Percentiles rank a stretch among this genome's conserved stretches.
phyloP scores from a whole-genome alignment of 2,888 invertebrate genomes.

The Clepsis dumicolana region DNA sequence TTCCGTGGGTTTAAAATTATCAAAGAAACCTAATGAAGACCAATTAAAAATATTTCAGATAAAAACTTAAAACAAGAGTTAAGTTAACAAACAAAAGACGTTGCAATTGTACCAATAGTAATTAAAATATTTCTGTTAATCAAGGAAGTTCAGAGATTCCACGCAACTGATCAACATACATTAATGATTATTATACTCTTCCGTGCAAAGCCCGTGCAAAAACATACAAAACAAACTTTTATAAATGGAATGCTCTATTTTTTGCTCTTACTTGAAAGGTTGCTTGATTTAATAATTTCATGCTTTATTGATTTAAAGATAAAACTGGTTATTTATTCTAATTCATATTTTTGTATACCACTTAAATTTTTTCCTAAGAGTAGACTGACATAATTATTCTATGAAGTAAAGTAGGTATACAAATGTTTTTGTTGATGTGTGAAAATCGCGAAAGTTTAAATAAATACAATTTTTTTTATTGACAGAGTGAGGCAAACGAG shows the following conservation, averaged over 20 bases:
- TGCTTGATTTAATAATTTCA: neutral
- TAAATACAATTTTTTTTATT: too few relatives aligned
- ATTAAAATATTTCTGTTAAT: constrained; percentile 26
- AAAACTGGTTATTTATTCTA: neutral
- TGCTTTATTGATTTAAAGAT: neutral
- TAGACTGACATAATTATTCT: too few relatives aligned
- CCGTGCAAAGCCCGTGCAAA: constrained; percentile 28
- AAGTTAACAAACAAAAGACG: constrained; percentile 5
- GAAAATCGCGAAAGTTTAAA: too few relatives aligned
- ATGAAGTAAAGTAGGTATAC: too few relatives aligned
- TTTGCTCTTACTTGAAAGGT: constrained; percentile 3
- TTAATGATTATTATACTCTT: constrained; percentile 33
- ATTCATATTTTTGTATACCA: too few relatives aligned
- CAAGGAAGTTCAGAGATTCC: constrained; percentile 30
- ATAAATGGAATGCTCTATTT: neutral
- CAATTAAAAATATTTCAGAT: constrained; percentile 5
- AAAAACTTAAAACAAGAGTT: too few relatives aligned
- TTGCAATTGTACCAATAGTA: constrained; percentile 18
- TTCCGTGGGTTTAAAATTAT: neutral
- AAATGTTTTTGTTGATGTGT: too few relatives aligned
- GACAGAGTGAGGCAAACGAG: too few relatives aligned
- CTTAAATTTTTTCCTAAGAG: too few relatives aligned
- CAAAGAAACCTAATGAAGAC: neutral
- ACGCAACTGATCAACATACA: constrained; percentile 29
- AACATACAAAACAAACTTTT: constrained; percentile 15